Evolutionary conservation across 2,113 vertebrate genomes (phyloP).

Genomic region (Eptesicus fuscus): DNA sequence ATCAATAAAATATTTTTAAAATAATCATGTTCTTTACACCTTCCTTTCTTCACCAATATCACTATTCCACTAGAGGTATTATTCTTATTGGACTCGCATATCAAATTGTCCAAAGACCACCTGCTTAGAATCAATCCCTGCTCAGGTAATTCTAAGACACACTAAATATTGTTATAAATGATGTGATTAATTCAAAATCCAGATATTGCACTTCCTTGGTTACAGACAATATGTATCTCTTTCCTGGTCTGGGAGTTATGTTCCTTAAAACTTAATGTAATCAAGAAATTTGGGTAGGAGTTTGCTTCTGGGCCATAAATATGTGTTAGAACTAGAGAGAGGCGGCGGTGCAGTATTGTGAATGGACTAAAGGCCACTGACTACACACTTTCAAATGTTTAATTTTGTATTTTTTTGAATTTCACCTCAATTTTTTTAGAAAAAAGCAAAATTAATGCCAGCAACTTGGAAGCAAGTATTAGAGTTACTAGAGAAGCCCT

Average conservation of each 20-base stretch:
- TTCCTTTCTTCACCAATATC: not conserved
- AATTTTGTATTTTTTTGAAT: not conserved
- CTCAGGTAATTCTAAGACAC: not conserved
- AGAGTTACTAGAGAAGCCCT: not conserved
- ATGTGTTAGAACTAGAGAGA: not conserved
- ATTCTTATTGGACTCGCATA: not conserved
- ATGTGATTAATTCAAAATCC: not conserved
- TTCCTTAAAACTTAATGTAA: not conserved
- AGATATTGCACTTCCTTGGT: no score
- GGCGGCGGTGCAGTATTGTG: accelerated
- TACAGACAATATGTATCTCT: not conserved
- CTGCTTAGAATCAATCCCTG: not conserved
- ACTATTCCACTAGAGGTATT: not conserved
- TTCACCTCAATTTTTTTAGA: not conserved
- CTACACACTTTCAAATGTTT: not conserved
- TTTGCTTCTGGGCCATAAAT: not conserved
- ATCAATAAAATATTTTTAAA: no score
- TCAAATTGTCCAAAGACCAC: not conserved
- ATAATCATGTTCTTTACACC: not conserved
- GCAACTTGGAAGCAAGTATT: not conserved
- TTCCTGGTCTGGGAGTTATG: not conserved
- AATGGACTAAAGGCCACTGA: not conserved
- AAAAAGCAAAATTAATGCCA: not conserved
- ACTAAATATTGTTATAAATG: not conserved
- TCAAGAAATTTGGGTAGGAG: not conserved